Conservation (phyloP, 1,140 invertebrate species). For the Aphaenogaster floridana region DNA sequence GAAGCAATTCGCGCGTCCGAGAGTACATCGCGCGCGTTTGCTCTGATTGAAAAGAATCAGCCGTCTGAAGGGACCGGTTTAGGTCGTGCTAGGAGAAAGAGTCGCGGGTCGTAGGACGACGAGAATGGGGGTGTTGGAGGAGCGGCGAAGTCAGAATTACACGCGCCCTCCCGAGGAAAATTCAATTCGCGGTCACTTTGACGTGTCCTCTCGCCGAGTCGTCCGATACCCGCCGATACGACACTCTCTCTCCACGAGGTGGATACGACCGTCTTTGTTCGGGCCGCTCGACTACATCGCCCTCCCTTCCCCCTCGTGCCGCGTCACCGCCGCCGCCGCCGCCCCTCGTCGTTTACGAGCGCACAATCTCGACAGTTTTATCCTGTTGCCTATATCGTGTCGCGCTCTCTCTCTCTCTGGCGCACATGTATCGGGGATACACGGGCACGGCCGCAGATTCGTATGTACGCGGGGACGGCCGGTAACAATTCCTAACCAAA, state of each 20-base stretch:
- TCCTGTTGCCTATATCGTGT: slow-evolving; percentile 56
- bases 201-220: slow-evolving; percentile 71
- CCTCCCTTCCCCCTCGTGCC: slow-evolving; percentile 19
- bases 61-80: not conserved
- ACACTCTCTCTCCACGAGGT: slow-evolving; percentile 66
- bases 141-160: slow-evolving; percentile 65
- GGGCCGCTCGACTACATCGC: slow-evolving; percentile 34
- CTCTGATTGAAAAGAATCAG: slow-evolving; percentile 29
- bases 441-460: slow-evolving; percentile 69
- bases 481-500: slow-evolving; percentile 85
- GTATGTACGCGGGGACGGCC: slow-evolving; percentile 70
- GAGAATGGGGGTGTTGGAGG: not conserved
- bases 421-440: slow-evolving; percentile 53
- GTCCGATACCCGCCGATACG: slow-evolving; percentile 74
- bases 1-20: not conserved
- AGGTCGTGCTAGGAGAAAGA: slow-evolving; percentile 10
- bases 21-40: slow-evolving; percentile 9
- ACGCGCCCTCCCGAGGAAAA: slow-evolving; percentile 73
- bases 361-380: slow-evolving; percentile 66
- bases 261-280: slow-evolving; percentile 66
- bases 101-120: not conserved
- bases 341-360: slow-evolving; percentile 43
- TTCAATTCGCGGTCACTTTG: slow-evolving; percentile 81
- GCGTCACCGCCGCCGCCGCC: slow-evolving; percentile 3
- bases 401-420: slow-evolving; percentile 36